phyloP scores from a whole-genome alignment of 2,797 vertebrate genomes.

The Ctenosaura bakeri region DNA sequence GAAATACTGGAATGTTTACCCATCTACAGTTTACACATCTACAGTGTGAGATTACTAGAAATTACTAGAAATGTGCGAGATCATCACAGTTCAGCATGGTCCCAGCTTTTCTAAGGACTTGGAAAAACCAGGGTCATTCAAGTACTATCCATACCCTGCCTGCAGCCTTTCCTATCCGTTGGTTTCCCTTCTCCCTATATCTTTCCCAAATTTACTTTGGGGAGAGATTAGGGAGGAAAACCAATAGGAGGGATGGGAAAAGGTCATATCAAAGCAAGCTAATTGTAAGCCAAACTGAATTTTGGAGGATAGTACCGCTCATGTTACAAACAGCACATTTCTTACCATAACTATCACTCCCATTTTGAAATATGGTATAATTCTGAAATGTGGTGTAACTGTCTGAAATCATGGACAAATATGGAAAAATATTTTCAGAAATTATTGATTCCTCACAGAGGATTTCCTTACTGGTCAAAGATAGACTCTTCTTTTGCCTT shows the following conservation, averaged over 20 bases:
- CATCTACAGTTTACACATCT: neutral
- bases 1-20: neutral
- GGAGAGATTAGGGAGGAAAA: neutral
- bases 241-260: neutral
- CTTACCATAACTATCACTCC: neutral
- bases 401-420: neutral
- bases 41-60: neutral
- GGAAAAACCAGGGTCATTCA: neutral
- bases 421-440: conserved; percentile 8
- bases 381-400: too few species aligned
- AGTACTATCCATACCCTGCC: neutral
- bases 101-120: neutral
- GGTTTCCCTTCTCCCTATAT: neutral
- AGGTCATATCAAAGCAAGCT: neutral
- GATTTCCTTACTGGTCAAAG: neutral
- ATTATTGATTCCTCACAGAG: neutral
- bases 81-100: neutral
- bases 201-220: neutral
- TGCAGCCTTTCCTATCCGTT: neutral
- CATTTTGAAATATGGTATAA: neutral
- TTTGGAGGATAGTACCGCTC: neutral
- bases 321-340: neutral
- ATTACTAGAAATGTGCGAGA: neutral
- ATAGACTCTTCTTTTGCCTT: neutral
- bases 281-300: neutral